Conservation (phyloP, 2,888 invertebrate species). For the Ariolimax columbianus region DNA sequence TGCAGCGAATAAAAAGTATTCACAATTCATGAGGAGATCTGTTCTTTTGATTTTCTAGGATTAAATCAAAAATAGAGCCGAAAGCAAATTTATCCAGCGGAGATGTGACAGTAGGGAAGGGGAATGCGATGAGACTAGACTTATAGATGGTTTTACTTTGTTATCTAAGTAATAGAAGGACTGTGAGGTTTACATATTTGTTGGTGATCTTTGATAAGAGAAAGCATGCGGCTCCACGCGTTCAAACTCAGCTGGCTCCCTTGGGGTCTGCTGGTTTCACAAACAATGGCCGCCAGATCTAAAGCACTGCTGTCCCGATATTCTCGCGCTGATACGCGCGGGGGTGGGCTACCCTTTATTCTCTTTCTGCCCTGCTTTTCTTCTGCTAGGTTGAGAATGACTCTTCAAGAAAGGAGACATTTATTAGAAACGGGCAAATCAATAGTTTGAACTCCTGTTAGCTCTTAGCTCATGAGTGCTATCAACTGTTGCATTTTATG, state of each 20-base stretch:
- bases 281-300: constrained; percentile 14
- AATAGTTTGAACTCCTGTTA: constrained; percentile 36
- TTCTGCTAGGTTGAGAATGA: not conserved
- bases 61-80: too few relatives aligned
- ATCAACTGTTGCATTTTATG: constrained; percentile 39
- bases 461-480: constrained; percentile 27
- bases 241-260: not conserved
- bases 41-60: too few relatives aligned
- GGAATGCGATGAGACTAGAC: too few relatives aligned
- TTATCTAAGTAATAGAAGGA: not conserved
- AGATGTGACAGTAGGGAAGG: too few relatives aligned
- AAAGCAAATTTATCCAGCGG: too few relatives aligned
- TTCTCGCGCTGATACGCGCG: constrained; percentile 3
- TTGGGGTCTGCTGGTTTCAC: not conserved
- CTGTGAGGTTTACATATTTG: not conserved
- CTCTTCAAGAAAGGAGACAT: constrained; percentile 33
- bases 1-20: too few relatives aligned
- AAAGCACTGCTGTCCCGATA: constrained; percentile 3
- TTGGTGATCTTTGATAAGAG: not conserved
- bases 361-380: not conserved
- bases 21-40: too few relatives aligned
- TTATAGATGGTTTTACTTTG: too few relatives aligned
- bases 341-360: constrained; percentile 11
- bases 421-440: constrained; percentile 34
- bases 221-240: not conserved